A percentile compares a stretch with the other conserved stretches of the same genome.
phyloP scores from a whole-genome alignment of 2,888 invertebrate species.

The Scotopteryx bipunctaria region DNA sequence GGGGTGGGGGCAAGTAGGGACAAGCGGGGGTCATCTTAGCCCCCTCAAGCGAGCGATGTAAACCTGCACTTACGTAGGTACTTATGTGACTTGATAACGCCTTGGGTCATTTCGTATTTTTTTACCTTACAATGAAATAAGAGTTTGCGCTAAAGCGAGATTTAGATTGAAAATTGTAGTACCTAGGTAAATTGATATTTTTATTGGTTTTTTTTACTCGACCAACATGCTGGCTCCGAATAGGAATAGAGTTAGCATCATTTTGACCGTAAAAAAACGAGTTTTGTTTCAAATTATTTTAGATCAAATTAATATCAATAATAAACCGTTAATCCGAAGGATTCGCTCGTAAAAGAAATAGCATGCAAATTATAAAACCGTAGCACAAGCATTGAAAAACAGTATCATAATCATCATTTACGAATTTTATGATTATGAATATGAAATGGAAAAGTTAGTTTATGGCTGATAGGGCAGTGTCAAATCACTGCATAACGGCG shows the following conservation, averaged over 20 bases:
- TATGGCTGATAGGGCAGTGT: background rate
- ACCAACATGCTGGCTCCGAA: too few relatives aligned
- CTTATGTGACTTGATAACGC: conserved; percentile 27
- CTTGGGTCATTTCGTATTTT: conserved; percentile 21
- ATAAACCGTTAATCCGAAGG: conserved; percentile 29
- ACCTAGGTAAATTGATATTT: too few relatives aligned
- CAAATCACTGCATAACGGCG: conserved; percentile 3
- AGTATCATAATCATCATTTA: conserved; percentile 7
- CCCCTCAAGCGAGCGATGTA: conserved; percentile 23
- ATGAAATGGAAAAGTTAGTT: background rate
- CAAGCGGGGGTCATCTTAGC: conserved; percentile 32
- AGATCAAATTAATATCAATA: conserved; percentile 32
- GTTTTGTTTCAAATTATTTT: conserved; percentile 30
- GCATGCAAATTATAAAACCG: conserved; percentile 9
- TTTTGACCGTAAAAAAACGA: conserved; percentile 19
- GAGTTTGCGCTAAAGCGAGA: background rate
- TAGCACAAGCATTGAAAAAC: conserved; percentile 2
- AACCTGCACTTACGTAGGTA: conserved; percentile 35
- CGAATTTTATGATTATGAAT: background rate
- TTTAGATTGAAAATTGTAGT: too few relatives aligned
- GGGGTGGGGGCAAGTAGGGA: conserved; percentile 16
- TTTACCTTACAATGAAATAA: background rate
- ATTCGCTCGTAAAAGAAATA: conserved; percentile 7
- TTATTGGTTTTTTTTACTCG: conserved; percentile 1
- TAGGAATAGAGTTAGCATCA: background rate